Evolutionary conservation across 2,797 vertebrate genomes (phyloP).

Genomic region (Hemitrygon akajei): DNA sequence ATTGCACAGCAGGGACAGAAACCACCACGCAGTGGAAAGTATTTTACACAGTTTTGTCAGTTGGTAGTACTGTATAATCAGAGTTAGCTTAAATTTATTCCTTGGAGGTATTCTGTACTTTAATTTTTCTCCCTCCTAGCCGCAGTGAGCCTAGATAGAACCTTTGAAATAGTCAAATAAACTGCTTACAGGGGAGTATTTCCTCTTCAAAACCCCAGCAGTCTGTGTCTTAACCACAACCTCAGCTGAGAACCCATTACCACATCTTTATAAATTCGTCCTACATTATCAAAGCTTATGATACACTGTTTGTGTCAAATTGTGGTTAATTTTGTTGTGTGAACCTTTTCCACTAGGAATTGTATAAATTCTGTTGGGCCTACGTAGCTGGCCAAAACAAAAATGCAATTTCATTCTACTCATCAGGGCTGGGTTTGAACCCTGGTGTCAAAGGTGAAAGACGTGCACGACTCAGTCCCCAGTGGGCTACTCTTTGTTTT

Average conservation of each 20-base stretch:
- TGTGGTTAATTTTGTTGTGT: neutral
- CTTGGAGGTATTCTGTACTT: neutral
- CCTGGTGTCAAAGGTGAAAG: neutral
- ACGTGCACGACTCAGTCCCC: neutral
- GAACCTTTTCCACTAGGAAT: neutral
- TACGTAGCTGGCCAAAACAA: neutral
- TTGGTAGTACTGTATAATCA: constrained; percentile 13
- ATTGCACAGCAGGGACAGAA: constrained; percentile 1
- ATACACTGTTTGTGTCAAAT: neutral
- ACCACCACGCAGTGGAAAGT: neutral
- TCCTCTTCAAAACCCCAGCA: neutral
- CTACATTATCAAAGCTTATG: neutral
- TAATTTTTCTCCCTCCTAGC: neutral
- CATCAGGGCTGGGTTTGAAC: neutral
- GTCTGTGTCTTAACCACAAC: neutral
- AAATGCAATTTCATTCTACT: neutral
- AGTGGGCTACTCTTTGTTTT: neutral
- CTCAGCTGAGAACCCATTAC: neutral
- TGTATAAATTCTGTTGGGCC: neutral
- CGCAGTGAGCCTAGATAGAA: neutral
- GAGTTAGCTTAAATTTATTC: neutral
- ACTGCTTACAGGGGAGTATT: neutral
- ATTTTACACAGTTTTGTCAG: constrained; percentile 17
- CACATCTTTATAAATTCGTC: neutral
- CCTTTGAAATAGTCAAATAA: neutral